A percentile compares a stretch with the other conserved stretches of the same genome.
These are phyloP conservation scores for Tromatobia lineatoria DNA, from an alignment of 2,888 invertebrate species.

Conservation along the genomic window DNA sequence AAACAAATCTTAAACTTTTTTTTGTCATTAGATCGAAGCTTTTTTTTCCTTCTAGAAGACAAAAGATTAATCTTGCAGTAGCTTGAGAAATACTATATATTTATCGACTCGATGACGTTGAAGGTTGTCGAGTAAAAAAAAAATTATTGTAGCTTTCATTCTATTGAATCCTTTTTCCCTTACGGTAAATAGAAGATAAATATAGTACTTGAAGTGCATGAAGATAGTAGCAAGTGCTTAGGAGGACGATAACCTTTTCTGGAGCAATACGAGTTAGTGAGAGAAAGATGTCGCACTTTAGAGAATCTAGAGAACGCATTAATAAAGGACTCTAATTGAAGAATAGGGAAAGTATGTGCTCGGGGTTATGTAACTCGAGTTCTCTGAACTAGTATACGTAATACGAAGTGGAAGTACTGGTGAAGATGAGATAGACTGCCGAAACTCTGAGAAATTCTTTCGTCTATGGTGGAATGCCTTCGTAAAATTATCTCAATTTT, in stretches of 20 bases:
- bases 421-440: constrained; percentile 1
- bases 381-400: not conserved
- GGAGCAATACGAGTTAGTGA: not conserved
- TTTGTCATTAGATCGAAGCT: no score
- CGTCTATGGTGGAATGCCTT: constrained; percentile 34
- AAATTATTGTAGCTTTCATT: no score
- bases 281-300: not conserved
- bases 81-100: no score
- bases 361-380: constrained; percentile 11
- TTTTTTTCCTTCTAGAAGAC: no score
- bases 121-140: no score
- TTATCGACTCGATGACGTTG: no score
- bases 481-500: constrained; percentile 52
- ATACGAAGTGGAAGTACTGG: constrained; percentile 2
- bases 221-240: not conserved
- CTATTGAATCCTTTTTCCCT: not conserved
- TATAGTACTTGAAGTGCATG: not conserved
- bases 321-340: constrained; percentile 23
- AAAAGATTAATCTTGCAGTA: no score
- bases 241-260: not conserved
- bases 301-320: constrained; percentile 8
- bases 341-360: constrained; percentile 9
- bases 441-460: constrained; percentile 32
- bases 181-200: not conserved
- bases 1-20: no score